A percentile compares a stretch with the other conserved stretches of the same genome.
These are phyloP conservation scores for Oxystoma pomonae DNA, from an alignment of 2,888 invertebrate genomes.

Conservation along the genomic window DNA sequence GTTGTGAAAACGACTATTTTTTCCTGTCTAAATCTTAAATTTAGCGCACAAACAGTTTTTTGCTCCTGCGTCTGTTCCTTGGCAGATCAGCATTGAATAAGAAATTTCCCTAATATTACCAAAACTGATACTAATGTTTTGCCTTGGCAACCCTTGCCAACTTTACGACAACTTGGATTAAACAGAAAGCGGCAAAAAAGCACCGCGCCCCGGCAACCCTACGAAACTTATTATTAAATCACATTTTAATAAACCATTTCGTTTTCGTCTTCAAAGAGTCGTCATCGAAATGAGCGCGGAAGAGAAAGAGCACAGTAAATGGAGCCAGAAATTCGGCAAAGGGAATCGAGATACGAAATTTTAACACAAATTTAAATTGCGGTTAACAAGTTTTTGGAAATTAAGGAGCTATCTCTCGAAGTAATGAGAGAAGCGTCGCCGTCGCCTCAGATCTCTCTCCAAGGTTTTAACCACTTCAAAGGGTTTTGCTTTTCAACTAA, in stretches of 20 bases:
- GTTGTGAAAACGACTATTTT: no score
- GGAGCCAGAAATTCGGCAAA: slow-evolving; percentile 11
- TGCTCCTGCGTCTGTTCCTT: no score
- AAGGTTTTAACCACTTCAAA: no score
- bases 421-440: slow-evolving; percentile 30
- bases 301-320: no score
- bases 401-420: slow-evolving; percentile 44
- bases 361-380: slow-evolving; percentile 45
- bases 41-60: no score
- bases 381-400: slow-evolving; percentile 46
- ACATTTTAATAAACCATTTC: slow-evolving; percentile 32
- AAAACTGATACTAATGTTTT: no score
- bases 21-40: no score
- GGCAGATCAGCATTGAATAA: no score
- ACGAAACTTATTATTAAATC: slow-evolving; percentile 26
- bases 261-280: slow-evolving; percentile 30
- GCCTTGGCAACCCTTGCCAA: not conserved
- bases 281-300: slow-evolving; percentile 20
- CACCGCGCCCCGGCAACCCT: not conserved
- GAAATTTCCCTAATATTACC: no score
- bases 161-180: slow-evolving; percentile 8
- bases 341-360: slow-evolving; percentile 31
- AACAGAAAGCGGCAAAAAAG: slow-evolving; percentile 4
- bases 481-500: no score
- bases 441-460: no score